A percentile compares a stretch with the other conserved stretches of the same genome.
phyloP scores from a whole-genome alignment of 2,888 invertebrate genomes.

The Lasioglossum morio region DNA sequence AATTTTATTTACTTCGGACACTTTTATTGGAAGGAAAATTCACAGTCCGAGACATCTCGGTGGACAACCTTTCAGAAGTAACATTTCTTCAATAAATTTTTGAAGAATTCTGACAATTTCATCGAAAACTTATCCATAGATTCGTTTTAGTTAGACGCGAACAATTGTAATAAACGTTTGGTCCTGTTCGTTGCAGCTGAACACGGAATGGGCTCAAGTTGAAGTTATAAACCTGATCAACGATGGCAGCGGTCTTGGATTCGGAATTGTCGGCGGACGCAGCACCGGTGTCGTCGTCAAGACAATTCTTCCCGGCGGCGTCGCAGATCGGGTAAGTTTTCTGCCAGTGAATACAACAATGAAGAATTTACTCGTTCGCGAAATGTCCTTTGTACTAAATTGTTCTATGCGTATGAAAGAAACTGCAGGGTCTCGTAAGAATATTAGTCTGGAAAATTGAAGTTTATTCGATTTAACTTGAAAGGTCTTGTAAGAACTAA shows the following conservation, averaged over 20 bases:
- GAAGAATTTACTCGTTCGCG: not conserved
- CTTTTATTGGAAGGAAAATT: not conserved
- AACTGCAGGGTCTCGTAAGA: not conserved
- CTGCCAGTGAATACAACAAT: not conserved
- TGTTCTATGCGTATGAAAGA: not conserved
- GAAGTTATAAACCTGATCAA: constrained; percentile 99
- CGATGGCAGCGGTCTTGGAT: constrained; percentile 98
- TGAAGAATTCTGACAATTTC: too few relatives aligned
- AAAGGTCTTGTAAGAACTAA: not conserved
- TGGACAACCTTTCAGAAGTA: too few relatives aligned
- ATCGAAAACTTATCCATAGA: too few relatives aligned
- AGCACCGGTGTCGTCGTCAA: constrained; percentile 99
- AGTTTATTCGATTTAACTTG: not conserved
- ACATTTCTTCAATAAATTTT: too few relatives aligned
- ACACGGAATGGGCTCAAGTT: constrained; percentile 99
- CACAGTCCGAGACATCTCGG: too few relatives aligned
- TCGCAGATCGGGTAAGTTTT: constrained; percentile 94
- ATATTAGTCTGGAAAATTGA: not conserved
- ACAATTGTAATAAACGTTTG: not conserved
- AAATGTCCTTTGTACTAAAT: not conserved
- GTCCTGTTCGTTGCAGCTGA: constrained; percentile 88
- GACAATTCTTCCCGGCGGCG: constrained; percentile 98
- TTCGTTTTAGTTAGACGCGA: too few relatives aligned
- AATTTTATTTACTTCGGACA: not conserved
- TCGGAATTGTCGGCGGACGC: constrained; percentile 98